Evolutionary conservation across 2,113 vertebrate species (phyloP).

Genomic region (Mirounga angustirostris): DNA sequence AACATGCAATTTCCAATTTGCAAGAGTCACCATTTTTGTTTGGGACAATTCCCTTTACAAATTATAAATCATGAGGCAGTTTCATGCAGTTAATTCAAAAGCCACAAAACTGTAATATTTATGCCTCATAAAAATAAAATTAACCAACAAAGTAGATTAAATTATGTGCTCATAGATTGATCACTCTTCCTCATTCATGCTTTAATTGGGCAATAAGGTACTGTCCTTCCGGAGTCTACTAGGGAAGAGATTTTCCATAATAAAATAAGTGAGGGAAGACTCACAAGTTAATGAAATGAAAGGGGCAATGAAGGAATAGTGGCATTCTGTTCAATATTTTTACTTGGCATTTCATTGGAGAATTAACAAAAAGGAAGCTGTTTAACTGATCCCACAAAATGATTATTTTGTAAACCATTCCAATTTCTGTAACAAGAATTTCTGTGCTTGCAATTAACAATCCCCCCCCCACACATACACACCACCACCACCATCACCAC

Average conservation of each 20-base stretch:
- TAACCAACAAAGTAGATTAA: not conserved
- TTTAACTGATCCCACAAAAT: not conserved
- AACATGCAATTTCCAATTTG: slow-evolving; percentile 8
- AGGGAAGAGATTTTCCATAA: not conserved
- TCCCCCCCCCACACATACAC: not conserved
- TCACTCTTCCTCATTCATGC: not conserved
- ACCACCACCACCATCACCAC: not conserved
- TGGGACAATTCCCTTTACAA: not conserved
- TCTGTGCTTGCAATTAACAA: not conserved
- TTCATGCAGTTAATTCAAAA: not conserved
- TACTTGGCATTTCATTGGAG: not conserved
- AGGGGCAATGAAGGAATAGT: not conserved
- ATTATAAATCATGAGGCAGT: not conserved
- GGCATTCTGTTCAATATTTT: not conserved
- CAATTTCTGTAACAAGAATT: not conserved
- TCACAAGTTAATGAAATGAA: not conserved
- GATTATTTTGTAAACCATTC: not conserved
- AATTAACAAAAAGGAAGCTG: not conserved
- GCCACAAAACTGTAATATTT: not conserved
- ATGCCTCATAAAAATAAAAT: slow-evolving; percentile 25
- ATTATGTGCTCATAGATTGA: not conserved
- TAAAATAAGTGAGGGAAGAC: slow-evolving; percentile 6
- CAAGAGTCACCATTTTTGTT: not conserved
- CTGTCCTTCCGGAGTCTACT: not conserved
- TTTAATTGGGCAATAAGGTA: not conserved